A percentile compares a stretch with the other conserved stretches of the same genome.
These are phyloP conservation scores for Tribolium freemani DNA, from an alignment of 2,888 invertebrate species.

Conservation along the genomic window DNA sequence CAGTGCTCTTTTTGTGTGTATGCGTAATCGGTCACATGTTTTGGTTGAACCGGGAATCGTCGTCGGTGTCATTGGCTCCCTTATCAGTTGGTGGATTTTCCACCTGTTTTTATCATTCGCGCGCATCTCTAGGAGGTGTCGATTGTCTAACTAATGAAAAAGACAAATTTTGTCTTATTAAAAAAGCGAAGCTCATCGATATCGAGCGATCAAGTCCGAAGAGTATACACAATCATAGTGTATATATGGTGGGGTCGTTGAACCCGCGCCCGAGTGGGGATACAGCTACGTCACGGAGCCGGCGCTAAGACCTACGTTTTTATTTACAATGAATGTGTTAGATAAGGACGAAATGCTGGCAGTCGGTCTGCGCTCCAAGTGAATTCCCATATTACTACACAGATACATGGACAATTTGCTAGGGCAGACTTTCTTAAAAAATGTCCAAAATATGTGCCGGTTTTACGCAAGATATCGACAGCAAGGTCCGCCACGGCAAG, in stretches of 20 bases:
- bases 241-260: constrained; percentile 63
- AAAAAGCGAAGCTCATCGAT: constrained; percentile 56
- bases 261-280: constrained; percentile 64
- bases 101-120: constrained; percentile 27
- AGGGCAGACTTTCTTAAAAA: constrained; percentile 66
- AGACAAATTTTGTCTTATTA: constrained; percentile 47
- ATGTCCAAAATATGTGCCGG: constrained; percentile 64
- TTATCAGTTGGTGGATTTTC: constrained; percentile 23
- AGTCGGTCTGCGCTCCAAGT: constrained; percentile 46
- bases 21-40: constrained; percentile 17
- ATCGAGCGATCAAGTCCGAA: constrained; percentile 51
- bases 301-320: constrained; percentile 63
- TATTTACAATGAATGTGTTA: constrained; percentile 43
- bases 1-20: background rate
- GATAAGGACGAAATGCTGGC: constrained; percentile 52
- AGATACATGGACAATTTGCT: constrained; percentile 67
- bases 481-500: constrained; percentile 9
- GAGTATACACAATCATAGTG: constrained; percentile 61
- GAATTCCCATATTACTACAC: constrained; percentile 65
- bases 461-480: constrained; percentile 47
- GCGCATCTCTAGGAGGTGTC: constrained; percentile 21
- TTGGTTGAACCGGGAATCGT: constrained; percentile 1
- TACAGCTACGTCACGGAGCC: constrained; percentile 60
- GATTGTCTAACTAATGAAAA: constrained; percentile 34
- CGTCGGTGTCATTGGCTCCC: constrained; percentile 27